Evolutionary conservation across 1,140 invertebrate species (phyloP).

Genomic region (Forficula auricularia): DNA sequence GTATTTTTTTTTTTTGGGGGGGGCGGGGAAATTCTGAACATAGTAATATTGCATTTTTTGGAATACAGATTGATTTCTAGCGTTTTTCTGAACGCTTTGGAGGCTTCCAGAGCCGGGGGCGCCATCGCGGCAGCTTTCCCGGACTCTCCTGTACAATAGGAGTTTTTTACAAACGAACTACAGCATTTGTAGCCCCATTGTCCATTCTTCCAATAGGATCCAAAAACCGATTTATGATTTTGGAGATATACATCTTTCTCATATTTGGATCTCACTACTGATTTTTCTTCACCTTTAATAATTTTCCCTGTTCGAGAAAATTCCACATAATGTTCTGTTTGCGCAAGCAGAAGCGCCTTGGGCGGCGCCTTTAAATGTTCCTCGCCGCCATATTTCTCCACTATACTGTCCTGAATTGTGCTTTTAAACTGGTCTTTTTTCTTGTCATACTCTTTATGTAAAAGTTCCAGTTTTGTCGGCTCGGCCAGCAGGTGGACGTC

Average conservation of each 20-base stretch:
- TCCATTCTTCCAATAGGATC: conserved; percentile 82
- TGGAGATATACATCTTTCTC: conserved; percentile 87
- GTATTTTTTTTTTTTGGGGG: no score
- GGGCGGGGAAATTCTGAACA: no score
- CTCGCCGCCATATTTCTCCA: conserved; percentile 82
- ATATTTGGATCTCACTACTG: conserved; percentile 70
- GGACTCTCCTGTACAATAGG: no score
- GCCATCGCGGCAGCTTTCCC: no score
- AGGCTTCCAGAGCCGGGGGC: no score
- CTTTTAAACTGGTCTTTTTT: conserved; percentile 76
- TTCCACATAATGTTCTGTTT: conserved; percentile 91
- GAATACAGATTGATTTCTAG: no score
- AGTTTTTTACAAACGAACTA: conserved; percentile 79
- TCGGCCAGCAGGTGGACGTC: conserved; percentile 94
- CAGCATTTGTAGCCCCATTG: conserved; percentile 95
- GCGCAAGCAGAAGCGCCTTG: conserved; percentile 69
- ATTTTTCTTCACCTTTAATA: conserved; percentile 72
- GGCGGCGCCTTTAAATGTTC: conserved; percentile 79
- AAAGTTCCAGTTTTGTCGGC: conserved; percentile 86
- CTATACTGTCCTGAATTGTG: conserved; percentile 50
- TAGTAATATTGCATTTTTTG: no score
- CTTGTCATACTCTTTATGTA: conserved; percentile 77
- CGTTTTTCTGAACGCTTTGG: no score
- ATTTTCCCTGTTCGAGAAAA: conserved; percentile 87
- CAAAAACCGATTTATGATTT: conserved; percentile 89